Evolutionary conservation across 2,888 invertebrate species (phyloP).

Genomic region (Temnothorax unifasciatus): DNA sequence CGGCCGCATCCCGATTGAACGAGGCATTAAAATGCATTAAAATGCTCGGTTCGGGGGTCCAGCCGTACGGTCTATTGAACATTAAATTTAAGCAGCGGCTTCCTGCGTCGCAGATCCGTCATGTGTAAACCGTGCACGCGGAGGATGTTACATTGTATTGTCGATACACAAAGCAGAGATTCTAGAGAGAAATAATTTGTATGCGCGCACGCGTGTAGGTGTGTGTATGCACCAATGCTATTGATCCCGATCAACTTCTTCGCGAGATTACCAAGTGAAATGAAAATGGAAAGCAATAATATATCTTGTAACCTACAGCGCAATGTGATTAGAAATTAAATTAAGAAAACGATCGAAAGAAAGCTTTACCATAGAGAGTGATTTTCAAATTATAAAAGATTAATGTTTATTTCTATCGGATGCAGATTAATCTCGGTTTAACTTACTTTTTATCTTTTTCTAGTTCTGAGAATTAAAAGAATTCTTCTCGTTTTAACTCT

Average conservation of each 20-base stretch:
- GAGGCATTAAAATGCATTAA: conserved; percentile 61
- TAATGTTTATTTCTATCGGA: too few species aligned
- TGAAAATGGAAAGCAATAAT: conserved; percentile 12
- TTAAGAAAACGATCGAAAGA: background rate
- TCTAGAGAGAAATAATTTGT: conserved; percentile 1
- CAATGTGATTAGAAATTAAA: conserved; percentile 3
- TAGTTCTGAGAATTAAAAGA: too few species aligned
- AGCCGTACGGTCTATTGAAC: conserved; percentile 74
- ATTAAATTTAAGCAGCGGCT: conserved; percentile 79
- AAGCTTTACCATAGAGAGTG: background rate
- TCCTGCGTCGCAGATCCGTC: conserved; percentile 74
- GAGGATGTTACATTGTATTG: conserved; percentile 38
- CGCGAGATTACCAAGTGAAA: background rate
- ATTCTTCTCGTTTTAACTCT: too few species aligned
- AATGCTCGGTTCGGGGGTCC: conserved; percentile 68
- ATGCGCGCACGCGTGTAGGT: background rate
- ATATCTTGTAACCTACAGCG: background rate
- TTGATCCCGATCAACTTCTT: background rate
- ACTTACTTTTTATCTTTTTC: background rate
- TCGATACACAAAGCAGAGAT: conserved; percentile 16
- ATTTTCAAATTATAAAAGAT: background rate
- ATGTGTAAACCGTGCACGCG: conserved; percentile 32
- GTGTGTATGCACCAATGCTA: background rate
- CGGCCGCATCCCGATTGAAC: conserved; percentile 60
- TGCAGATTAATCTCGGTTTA: background rate